Conservation (phyloP, 1,140 invertebrate species). For the Monochamus saltuarius region DNA sequence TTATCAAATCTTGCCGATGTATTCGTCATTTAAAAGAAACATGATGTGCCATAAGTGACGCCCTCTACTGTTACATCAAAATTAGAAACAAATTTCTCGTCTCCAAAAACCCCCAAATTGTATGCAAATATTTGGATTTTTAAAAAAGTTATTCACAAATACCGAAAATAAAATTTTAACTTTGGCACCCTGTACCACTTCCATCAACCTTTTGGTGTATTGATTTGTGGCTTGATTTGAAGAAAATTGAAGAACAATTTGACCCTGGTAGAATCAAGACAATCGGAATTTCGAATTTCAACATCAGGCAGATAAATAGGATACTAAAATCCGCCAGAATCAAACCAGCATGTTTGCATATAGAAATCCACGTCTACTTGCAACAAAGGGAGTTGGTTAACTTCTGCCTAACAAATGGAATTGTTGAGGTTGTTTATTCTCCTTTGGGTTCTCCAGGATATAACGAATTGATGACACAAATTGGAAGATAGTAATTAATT, state of each 20-base stretch:
- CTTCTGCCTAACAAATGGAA: conserved; percentile 70
- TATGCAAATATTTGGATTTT: too few relatives aligned
- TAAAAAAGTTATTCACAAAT: too few relatives aligned
- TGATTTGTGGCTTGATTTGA: too few relatives aligned
- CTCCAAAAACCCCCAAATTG: too few relatives aligned
- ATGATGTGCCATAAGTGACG: too few relatives aligned
- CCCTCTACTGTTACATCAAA: too few relatives aligned
- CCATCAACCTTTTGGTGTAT: too few relatives aligned
- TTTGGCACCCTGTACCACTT: too few relatives aligned
- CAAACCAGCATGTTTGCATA: conserved; percentile 70
- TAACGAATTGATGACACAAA: background rate
- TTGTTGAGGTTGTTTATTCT: conserved; percentile 78
- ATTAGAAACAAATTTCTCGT: too few relatives aligned
- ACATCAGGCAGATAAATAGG: conserved; percentile 63
- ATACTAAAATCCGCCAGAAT: conserved; percentile 65
- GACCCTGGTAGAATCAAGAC: conserved; percentile 61
- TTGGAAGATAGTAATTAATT: background rate
- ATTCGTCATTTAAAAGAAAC: too few relatives aligned
- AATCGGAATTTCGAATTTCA: conserved; percentile 78
- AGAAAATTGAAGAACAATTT: conserved; percentile 73
- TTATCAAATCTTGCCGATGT: too few relatives aligned
- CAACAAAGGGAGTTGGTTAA: conserved; percentile 75
- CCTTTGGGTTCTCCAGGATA: conserved; percentile 69
- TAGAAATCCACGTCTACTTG: conserved; percentile 81
- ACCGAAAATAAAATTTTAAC: too few relatives aligned